Conservation (phyloP, 2,113 vertebrate species). For the Chaenogobius annularis region DNA sequence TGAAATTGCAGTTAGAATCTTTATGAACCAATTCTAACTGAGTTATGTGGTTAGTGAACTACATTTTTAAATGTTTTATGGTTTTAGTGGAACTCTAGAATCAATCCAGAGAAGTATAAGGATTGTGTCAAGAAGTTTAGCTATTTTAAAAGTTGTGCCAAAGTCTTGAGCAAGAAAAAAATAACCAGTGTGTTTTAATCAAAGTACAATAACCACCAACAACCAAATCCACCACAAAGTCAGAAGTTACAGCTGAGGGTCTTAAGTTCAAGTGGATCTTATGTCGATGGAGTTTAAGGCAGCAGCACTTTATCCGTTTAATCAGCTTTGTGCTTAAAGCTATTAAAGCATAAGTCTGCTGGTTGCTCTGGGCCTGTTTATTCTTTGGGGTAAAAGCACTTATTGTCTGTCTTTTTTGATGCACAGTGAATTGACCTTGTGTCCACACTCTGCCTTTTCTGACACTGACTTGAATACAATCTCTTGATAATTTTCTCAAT, state of each 20-base stretch:
- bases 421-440: conserved; percentile 39
- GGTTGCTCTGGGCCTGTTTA: not conserved
- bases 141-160: not conserved
- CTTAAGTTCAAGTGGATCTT: conserved; percentile 22
- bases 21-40: no score
- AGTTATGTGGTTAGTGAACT: no score
- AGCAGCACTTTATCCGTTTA: conserved; percentile 61
- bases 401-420: conserved; percentile 44
- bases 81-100: no score
- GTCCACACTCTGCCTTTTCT: conserved; percentile 41
- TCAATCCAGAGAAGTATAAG: not conserved
- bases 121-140: not conserved
- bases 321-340: conserved; percentile 61
- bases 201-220: not conserved
- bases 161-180: no score
- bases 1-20: not conserved
- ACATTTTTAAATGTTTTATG: no score
- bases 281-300: conserved; percentile 51
- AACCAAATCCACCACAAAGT: not conserved
- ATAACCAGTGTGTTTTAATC: no score
- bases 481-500: conserved; percentile 32
- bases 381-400: conserved; percentile 19
- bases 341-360: conserved; percentile 48
- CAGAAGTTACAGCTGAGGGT: conserved; percentile 7
- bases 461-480: conserved; percentile 49